A percentile compares a stretch with the other conserved stretches of the same genome.
These are phyloP conservation scores for Campylomormyrus tamandua DNA, from an alignment of 2,113 vertebrate species.

Conservation along the genomic window DNA sequence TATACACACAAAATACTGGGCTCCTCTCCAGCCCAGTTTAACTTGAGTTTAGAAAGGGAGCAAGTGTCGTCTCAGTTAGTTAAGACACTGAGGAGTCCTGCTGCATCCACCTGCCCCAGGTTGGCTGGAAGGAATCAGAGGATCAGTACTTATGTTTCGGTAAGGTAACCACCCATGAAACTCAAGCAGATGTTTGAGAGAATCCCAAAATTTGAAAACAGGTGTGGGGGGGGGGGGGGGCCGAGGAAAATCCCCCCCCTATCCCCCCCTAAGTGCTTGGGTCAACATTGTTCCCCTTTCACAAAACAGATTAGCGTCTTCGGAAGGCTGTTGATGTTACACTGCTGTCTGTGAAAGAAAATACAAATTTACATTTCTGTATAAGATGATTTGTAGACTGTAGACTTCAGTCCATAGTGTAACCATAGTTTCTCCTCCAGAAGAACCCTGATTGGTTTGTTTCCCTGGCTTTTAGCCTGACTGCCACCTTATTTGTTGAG, in stretches of 20 bases:
- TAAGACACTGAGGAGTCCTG: conserved; percentile 12
- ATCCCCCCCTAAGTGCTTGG: conserved; percentile 18
- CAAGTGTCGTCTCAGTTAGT: conserved; percentile 11
- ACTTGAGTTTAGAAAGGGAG: conserved; percentile 27
- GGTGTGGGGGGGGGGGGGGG: background rate
- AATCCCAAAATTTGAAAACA: background rate
- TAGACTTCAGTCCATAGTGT: background rate
- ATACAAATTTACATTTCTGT: background rate
- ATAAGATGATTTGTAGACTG: background rate
- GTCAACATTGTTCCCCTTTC: background rate
- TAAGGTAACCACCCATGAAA: conserved; percentile 26
- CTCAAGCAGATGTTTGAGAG: background rate
- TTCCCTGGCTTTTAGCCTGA: background rate
- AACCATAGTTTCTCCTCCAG: background rate
- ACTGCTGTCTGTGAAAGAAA: background rate
- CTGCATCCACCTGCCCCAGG: background rate
- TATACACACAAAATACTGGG: conserved; percentile 31
- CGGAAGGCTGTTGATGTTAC: background rate
- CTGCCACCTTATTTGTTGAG: background rate
- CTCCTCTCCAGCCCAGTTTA: conserved; percentile 22
- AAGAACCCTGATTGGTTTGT: conserved; percentile 3
- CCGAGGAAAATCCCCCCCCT: background rate
- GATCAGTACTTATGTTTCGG: conserved; percentile 13
- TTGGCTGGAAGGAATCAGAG: background rate
- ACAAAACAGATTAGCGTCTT: background rate